Conservation (phyloP, 2,113 vertebrate genomes). For the Condylura cristata region DNA sequence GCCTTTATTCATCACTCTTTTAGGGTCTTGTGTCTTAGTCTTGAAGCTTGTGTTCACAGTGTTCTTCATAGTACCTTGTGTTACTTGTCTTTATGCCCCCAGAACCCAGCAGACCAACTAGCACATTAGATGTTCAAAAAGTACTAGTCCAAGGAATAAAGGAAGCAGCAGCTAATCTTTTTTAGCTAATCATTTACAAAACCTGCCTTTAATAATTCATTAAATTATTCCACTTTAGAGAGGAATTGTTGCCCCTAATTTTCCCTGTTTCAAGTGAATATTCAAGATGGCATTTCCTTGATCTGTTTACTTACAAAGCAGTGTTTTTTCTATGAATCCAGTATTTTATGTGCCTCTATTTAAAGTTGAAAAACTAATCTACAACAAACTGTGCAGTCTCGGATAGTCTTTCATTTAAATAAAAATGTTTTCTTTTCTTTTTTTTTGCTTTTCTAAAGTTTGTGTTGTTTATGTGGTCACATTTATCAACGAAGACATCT, state of each 20-base stretch:
- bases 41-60: background rate
- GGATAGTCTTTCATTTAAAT: background rate
- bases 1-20: background rate
- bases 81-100: background rate
- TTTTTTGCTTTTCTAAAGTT: background rate
- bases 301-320: background rate
- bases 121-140: background rate
- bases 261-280: background rate
- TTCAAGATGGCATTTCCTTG: background rate
- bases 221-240: background rate
- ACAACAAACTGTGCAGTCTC: background rate
- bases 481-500: background rate
- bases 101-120: background rate
- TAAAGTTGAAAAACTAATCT: too few species aligned
- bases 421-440: background rate
- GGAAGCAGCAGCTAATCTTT: background rate
- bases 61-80: background rate
- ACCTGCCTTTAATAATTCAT: background rate
- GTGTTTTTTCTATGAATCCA: background rate
- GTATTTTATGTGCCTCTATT: background rate
- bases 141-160: background rate
- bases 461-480: background rate
- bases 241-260: background rate
- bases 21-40: background rate
- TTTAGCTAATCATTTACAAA: background rate